Evolutionary conservation across 1,140 invertebrate species (phyloP).

Genomic region (Colletes gigas): DNA sequence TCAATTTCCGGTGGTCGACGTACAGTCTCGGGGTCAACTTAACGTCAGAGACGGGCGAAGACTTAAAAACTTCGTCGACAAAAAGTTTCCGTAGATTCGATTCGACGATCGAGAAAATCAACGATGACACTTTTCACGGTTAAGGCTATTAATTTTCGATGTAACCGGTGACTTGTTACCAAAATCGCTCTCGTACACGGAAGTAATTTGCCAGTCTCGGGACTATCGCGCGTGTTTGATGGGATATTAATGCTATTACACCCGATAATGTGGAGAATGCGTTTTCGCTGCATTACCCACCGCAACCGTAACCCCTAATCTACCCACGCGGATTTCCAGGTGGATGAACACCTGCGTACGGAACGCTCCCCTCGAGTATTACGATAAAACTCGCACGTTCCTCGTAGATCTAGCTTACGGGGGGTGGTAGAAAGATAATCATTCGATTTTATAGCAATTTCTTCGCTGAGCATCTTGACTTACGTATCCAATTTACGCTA

Average conservation of each 20-base stretch:
- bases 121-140: neutral
- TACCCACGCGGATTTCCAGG: conserved; percentile 21
- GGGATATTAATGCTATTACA: conserved; percentile 25
- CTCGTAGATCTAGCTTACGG: too few species aligned
- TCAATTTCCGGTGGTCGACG: too few species aligned
- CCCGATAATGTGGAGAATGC: neutral
- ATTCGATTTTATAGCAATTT: too few species aligned
- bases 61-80: neutral
- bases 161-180: neutral
- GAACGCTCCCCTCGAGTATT: neutral
- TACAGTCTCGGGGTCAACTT: too few species aligned
- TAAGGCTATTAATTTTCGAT: neutral
- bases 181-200: neutral
- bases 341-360: neutral
- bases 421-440: too few species aligned
- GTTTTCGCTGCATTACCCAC: conserved; percentile 20
- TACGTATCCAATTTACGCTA: neutral
- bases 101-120: neutral
- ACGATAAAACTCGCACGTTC: neutral
- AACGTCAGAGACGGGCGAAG: too few species aligned
- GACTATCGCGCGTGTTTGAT: neutral
- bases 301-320: conserved; percentile 22
- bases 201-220: neutral
- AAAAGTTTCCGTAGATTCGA: neutral
- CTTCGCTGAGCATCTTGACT: too few species aligned